Conservation (phyloP, 2,113 vertebrate species). For the Eublepharis macularius region DNA sequence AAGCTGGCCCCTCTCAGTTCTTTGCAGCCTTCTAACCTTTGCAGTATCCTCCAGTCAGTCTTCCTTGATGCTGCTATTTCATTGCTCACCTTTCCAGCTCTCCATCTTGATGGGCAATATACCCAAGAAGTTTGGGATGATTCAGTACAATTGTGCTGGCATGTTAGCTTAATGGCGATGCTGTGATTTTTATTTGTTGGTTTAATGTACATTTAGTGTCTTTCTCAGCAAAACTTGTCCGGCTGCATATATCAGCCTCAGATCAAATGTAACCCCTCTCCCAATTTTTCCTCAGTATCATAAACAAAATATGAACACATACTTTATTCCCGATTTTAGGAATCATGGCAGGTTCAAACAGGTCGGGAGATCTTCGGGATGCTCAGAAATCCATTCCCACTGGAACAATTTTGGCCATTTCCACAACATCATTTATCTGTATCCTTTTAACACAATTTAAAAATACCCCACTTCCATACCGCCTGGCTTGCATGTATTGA, state of each 20-base stretch:
- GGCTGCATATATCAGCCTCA: neutral
- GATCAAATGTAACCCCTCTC: neutral
- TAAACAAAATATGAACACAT: neutral
- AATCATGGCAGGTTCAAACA: constrained; percentile 97
- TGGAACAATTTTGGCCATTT: constrained; percentile 94
- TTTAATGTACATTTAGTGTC: neutral
- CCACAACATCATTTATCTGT: constrained; percentile 94
- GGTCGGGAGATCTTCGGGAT: constrained; percentile 93
- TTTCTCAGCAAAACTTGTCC: neutral
- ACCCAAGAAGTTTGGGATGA: neutral
- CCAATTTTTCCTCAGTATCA: too few relatives aligned
- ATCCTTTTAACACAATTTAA: constrained; percentile 77
- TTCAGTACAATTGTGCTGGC: neutral
- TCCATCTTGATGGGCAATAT: neutral
- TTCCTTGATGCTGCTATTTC: neutral
- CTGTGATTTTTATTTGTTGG: too few relatives aligned
- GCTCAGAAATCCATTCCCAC: constrained; percentile 96
- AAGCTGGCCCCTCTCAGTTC: neutral
- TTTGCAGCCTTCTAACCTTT: neutral
- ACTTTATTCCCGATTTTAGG: constrained; percentile 72
- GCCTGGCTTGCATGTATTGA: neutral
- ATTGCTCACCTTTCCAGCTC: neutral
- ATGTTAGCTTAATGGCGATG: neutral
- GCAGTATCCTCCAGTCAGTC: neutral
- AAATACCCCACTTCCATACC: neutral